Percentiles rank a stretch among this genome's conserved stretches.
Conservation (phyloP, 2,888 invertebrate species). For the Ceriagrion tenellum region DNA sequence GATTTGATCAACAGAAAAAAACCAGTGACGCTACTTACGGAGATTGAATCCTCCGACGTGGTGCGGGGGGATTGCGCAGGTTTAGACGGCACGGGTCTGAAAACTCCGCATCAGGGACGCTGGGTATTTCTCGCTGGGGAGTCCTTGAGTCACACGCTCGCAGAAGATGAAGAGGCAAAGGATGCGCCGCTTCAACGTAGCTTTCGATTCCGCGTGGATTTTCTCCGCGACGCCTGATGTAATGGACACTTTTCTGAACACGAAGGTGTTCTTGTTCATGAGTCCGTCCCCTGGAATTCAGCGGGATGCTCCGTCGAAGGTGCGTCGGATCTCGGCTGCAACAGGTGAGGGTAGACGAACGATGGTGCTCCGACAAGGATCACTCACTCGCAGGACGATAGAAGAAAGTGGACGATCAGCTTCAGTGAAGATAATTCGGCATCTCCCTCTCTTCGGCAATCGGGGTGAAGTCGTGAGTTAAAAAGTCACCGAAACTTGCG, state of each 20-base stretch:
- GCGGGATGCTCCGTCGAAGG: neutral
- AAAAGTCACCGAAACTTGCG: neutral
- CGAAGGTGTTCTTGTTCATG: neutral
- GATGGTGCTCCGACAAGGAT: neutral
- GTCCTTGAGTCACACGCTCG: neutral
- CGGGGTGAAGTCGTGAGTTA: neutral
- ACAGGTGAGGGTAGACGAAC: neutral
- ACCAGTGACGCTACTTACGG: slow-evolving; percentile 15
- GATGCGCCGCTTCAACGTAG: neutral
- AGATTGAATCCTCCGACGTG: neutral
- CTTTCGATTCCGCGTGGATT: neutral
- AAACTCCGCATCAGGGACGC: neutral
- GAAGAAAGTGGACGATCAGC: neutral
- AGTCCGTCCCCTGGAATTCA: neutral
- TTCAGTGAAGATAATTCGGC: neutral
- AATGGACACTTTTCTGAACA: neutral
- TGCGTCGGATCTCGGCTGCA: neutral
- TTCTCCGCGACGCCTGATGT: neutral
- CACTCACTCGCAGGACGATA: neutral
- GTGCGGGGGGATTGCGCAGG: neutral
- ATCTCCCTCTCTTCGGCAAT: neutral
- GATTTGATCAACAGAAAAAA: neutral
- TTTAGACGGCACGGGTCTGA: neutral
- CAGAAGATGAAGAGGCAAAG: neutral
- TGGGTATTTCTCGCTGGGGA: neutral